Conservation (phyloP, 2,888 invertebrate species). For the Norana najaformis region DNA sequence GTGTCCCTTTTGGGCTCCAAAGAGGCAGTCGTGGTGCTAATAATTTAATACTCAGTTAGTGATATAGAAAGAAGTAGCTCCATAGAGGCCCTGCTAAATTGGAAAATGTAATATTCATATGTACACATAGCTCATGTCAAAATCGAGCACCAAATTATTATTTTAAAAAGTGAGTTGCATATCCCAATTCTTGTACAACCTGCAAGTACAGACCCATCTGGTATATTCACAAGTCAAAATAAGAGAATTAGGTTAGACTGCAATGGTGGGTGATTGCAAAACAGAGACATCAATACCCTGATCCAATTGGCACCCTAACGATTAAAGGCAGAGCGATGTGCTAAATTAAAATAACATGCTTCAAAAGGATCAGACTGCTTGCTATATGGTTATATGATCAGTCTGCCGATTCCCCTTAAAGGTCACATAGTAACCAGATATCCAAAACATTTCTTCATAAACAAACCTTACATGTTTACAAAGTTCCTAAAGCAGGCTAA, state of each 20-base stretch:
- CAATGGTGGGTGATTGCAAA: background rate
- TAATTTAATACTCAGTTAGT: too few relatives aligned
- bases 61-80: too few relatives aligned
- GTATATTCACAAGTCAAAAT: background rate
- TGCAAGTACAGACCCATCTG: background rate
- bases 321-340: background rate
- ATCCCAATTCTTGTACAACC: too few relatives aligned
- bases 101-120: too few relatives aligned
- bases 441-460: background rate
- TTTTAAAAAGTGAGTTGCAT: background rate
- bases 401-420: background rate
- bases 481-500: background rate
- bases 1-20: too few relatives aligned
- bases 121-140: background rate
- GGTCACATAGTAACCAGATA: background rate
- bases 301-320: background rate
- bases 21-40: too few relatives aligned
- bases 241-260: background rate
- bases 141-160: background rate
- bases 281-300: background rate
- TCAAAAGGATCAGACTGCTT: background rate
- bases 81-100: too few relatives aligned
- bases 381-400: background rate
- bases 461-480: too few relatives aligned
- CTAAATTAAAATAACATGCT: too few relatives aligned